phyloP scores from a whole-genome alignment of 2,113 vertebrate genomes.

The Equus quagga region DNA sequence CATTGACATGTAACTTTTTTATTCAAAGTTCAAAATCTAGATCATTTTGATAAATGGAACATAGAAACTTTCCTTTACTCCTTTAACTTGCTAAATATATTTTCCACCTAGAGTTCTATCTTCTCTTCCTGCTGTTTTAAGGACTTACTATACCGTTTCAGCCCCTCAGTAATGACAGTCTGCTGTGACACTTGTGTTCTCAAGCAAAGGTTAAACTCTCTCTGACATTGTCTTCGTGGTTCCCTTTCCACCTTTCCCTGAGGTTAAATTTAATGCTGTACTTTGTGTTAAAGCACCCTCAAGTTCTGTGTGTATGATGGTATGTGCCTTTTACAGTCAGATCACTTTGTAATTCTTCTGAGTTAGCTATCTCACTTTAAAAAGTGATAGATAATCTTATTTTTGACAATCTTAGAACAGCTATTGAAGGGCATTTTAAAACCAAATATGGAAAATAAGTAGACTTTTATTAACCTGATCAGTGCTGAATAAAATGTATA shows the following conservation, averaged over 20 bases:
- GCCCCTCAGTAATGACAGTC: neutral
- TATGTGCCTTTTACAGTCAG: neutral
- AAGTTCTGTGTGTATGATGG: neutral
- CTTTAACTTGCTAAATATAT: constrained; percentile 40
- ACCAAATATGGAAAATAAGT: neutral
- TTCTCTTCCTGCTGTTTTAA: constrained; percentile 24
- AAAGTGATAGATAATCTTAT: neutral
- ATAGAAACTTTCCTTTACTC: constrained; percentile 6
- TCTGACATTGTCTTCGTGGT: neutral
- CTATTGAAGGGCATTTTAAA: constrained; percentile 42
- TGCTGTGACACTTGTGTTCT: neutral
- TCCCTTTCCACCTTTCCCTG: neutral
- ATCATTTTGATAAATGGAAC: neutral
- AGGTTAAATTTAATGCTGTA: neutral
- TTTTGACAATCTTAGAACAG: neutral
- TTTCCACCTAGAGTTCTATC: neutral
- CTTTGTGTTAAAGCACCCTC: neutral
- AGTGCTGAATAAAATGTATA: constrained; percentile 53
- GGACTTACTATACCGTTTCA: neutral
- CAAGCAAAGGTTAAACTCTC: neutral
- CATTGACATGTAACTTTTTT: neutral
- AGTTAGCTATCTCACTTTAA: neutral
- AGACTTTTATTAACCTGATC: constrained; percentile 54
- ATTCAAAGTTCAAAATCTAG: neutral
- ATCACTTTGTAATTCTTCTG: neutral